phyloP scores from a whole-genome alignment of 2,113 vertebrate genomes.

The Lamprologus speciosus region DNA sequence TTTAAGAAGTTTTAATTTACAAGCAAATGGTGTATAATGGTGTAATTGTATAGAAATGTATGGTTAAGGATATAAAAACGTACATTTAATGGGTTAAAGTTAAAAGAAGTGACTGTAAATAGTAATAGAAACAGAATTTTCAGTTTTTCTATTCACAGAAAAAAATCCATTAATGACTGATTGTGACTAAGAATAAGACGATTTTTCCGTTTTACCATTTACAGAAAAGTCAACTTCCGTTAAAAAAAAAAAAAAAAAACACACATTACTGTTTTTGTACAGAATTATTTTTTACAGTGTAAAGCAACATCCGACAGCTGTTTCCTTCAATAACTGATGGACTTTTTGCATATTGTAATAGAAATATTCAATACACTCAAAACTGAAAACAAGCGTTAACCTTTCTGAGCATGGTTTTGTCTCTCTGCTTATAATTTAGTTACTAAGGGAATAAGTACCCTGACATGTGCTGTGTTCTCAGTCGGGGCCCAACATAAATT shows the following conservation, averaged over 20 bases:
- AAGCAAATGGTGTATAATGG: neutral
- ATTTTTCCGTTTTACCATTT: neutral
- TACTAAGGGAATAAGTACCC: neutral
- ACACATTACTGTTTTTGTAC: neutral
- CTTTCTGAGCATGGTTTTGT: neutral
- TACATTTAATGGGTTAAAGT: neutral
- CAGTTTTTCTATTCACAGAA: neutral
- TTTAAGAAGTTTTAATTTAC: neutral
- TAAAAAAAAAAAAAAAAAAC: neutral
- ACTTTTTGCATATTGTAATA: neutral
- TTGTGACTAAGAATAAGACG: neutral
- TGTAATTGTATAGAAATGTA: neutral
- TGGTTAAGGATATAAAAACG: neutral
- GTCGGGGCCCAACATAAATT: neutral
- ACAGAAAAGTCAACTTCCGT: neutral
- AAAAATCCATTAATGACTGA: neutral
- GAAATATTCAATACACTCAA: neutral
- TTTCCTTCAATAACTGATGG: neutral
- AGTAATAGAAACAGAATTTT: neutral
- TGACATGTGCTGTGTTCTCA: neutral
- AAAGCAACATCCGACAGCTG: neutral
- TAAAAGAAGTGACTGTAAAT: neutral
- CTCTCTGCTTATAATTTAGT: neutral
- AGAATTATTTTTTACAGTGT: neutral
- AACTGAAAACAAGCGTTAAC: neutral